Conservation (phyloP, 2,797 vertebrate species). For the Numenius phaeopus region DNA sequence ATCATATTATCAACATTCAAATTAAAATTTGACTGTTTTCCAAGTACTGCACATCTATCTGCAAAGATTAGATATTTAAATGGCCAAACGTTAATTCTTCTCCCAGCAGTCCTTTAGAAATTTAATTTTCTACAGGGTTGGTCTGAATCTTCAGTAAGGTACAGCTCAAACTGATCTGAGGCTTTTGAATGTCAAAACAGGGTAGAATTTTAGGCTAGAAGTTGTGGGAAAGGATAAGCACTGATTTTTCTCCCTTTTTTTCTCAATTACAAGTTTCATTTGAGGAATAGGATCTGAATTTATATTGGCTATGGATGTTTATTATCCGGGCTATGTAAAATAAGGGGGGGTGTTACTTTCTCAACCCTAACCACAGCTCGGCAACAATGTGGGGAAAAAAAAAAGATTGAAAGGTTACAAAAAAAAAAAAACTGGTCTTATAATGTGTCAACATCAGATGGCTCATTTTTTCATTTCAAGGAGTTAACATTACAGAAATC, state of each 20-base stretch:
- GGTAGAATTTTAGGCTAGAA: not conserved
- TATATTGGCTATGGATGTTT: not conserved
- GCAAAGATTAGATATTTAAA: not conserved
- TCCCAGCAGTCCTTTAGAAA: not conserved
- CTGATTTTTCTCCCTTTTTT: not conserved
- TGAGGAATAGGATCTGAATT: not conserved
- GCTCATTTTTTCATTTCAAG: conserved; percentile 32
- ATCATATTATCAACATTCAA: not conserved
- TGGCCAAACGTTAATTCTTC: not conserved
- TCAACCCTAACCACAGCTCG: not conserved
- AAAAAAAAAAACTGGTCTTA: not conserved
- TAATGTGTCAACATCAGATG: not conserved
- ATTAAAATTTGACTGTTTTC: not conserved
- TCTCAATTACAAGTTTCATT: not conserved
- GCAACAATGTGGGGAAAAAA: not conserved
- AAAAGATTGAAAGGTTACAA: not conserved
- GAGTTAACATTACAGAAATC: not conserved
- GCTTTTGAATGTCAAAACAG: not conserved
- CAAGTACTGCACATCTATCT: not conserved
- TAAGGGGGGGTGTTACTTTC: not conserved
- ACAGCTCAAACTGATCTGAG: not conserved
- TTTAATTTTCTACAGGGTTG: not conserved
- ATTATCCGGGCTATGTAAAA: not conserved
- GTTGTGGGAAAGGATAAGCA: not conserved
- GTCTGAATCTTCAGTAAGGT: not conserved